Evolutionary conservation across 2,888 invertebrate genomes (phyloP), one percentile per base, ranked within the genome.

Genomic region (Halocaridina rubra): DNA sequence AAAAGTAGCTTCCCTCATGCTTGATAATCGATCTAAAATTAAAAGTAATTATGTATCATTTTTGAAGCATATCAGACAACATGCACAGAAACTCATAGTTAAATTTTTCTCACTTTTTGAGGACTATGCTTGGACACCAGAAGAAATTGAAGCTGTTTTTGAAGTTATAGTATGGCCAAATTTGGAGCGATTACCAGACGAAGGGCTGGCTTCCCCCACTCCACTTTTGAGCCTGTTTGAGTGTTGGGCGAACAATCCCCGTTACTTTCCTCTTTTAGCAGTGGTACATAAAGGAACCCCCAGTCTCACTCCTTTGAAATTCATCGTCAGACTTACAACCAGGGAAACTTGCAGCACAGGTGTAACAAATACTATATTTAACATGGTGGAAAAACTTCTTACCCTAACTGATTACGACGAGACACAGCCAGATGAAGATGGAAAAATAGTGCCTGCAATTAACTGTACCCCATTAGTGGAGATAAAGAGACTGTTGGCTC

Each of bases 121-220:
- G 84, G 93, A 93, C 86, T 97, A 96, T 90, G 90, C 92, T 3
- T 98, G 96, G 95, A 92, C 92, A 4, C 90, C 91, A 27, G 91
- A 92, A 5, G 95, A 97, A 90, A 91, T 97, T 10, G 93, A 94
- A 87, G 94, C 95, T 0, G 90, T 97, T 22, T 97, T 95, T 90
- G 92, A 94, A 74, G 94, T 95, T 0, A 94, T 95, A 72, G 93
- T 98, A 10, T 97, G 96, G 94, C 97, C 97, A 0, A 93, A 94
- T 89, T 91, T 96, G 81, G 92, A 93, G 13, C 95, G 95, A 90
- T 91, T 98, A 19, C 93, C 95, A 0, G 92, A 93, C 71, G 97
- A 98, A 90, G 95, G 96, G 10, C 94, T 97, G 80, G 94, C 96
- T 89, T 95, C 94, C 89, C 96, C 97, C 0, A 96, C 97, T 0